phyloP scores from a whole-genome alignment of 1,140 invertebrate genomes.

The Chymomyza costata region DNA sequence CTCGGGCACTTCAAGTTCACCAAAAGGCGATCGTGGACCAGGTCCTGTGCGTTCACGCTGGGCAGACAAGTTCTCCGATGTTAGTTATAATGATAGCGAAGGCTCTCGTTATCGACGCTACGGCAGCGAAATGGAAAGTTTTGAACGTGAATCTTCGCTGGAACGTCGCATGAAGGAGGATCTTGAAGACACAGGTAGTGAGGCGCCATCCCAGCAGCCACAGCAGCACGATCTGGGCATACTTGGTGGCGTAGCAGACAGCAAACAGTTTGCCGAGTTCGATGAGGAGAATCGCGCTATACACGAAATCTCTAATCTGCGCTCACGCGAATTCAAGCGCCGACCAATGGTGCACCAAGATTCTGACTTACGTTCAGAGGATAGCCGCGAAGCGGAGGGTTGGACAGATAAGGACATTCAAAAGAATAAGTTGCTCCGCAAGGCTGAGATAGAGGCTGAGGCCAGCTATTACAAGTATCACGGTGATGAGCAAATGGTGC shows the following conservation, averaged over 20 bases:
- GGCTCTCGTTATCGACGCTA: conserved; percentile 66
- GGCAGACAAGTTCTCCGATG: conserved; percentile 76
- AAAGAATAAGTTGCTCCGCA: conserved; percentile 64
- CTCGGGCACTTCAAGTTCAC: conserved; percentile 76
- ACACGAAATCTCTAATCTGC: conserved; percentile 68
- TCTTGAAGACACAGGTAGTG: conserved; percentile 55
- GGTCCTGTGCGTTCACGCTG: conserved; percentile 76
- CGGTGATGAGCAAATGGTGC: conserved; percentile 30
- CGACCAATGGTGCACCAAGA: conserved; percentile 71
- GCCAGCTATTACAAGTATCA: conserved; percentile 62
- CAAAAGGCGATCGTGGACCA: conserved; percentile 75
- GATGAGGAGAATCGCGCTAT: conserved; percentile 74
- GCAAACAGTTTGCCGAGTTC: conserved; percentile 71
- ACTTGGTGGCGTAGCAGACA: conserved; percentile 54
- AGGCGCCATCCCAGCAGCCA: conserved; percentile 52
- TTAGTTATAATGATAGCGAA: conserved; percentile 75
- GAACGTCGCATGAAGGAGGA: conserved; percentile 72
- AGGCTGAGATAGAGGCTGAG: conserved; percentile 66
- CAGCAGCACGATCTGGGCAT: conserved; percentile 49
- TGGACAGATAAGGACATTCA: conserved; percentile 68
- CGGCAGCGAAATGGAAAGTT: conserved; percentile 73
- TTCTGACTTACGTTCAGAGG: conserved; percentile 74
- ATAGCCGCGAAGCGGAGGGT: conserved; percentile 58
- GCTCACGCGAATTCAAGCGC: conserved; percentile 65
- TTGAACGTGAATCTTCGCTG: conserved; percentile 74